Percentiles rank a stretch among this genome's conserved stretches.
Evolutionary conservation across 2,888 invertebrate genomes (phyloP).

Genomic region (Tetragonula carbonaria): DNA sequence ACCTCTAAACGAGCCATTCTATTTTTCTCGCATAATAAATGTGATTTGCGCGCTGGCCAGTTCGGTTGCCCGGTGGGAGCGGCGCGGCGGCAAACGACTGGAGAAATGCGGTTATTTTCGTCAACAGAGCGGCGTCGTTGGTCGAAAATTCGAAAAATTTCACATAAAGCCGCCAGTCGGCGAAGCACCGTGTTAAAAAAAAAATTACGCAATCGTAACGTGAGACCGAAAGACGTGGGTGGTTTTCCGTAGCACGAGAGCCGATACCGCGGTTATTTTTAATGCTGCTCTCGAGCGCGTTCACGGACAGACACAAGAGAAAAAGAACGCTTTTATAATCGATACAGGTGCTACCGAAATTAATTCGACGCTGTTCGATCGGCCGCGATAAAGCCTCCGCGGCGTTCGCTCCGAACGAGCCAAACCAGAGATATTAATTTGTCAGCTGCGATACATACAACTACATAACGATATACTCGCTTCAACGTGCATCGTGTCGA

Average conservation of each 20-base stretch:
- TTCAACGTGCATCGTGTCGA: neutral
- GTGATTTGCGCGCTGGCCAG: conserved; percentile 49
- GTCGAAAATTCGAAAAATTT: conserved; percentile 59
- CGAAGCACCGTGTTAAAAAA: conserved; percentile 58
- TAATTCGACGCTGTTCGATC: conserved; percentile 39
- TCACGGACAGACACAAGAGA: conserved; percentile 26
- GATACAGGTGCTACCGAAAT: conserved; percentile 58
- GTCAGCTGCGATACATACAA: neutral
- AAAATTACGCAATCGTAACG: conserved; percentile 70
- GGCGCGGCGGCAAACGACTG: neutral
- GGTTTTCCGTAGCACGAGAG: conserved; percentile 51
- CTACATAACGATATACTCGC: neutral
- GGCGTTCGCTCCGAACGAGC: neutral
- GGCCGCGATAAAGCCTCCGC: conserved; percentile 6
- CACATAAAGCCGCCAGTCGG: conserved; percentile 29
- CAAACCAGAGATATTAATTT: conserved; percentile 21
- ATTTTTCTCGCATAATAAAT: conserved; percentile 55
- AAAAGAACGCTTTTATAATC: conserved; percentile 47
- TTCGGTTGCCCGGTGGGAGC: conserved; percentile 54
- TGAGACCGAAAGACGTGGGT: conserved; percentile 67
- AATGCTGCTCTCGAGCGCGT: conserved; percentile 58
- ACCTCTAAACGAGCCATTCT: neutral
- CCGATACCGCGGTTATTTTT: conserved; percentile 69
- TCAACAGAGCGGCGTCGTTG: conserved; percentile 46
- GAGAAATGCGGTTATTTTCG: conserved; percentile 52